A percentile compares a stretch with the other conserved stretches of the same genome.
Conservation (phyloP, 2,113 vertebrate genomes). For the Bambusicola thoracicus region DNA sequence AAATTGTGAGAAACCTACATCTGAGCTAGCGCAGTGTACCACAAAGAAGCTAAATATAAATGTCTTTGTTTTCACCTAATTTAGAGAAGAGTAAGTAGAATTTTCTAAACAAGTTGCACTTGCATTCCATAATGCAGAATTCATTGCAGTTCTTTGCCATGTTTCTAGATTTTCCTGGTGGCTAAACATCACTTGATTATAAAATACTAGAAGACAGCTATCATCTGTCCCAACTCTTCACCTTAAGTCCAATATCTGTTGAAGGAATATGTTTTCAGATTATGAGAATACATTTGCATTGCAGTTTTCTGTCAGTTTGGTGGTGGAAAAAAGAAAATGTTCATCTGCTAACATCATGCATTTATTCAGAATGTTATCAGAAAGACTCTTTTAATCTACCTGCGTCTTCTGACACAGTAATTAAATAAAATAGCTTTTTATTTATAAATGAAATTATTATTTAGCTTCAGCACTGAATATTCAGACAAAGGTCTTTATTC, state of each 20-base stretch:
- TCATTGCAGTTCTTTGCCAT: neutral
- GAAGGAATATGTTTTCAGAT: constrained; percentile 14
- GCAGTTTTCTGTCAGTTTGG: neutral
- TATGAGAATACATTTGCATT: neutral
- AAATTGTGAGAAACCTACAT: neutral
- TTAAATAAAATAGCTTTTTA: constrained; percentile 3
- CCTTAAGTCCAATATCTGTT: neutral
- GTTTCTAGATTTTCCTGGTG: neutral
- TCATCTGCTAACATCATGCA: neutral
- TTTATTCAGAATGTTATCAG: constrained; percentile 7
- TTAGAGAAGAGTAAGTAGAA: neutral
- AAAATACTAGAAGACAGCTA: neutral
- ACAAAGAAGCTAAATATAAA: neutral
- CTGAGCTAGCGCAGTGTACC: neutral
- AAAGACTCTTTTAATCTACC: neutral
- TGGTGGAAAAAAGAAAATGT: neutral
- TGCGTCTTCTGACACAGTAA: neutral
- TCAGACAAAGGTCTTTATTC: neutral
- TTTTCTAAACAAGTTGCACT: neutral
- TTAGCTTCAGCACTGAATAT: neutral
- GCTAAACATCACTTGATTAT: neutral
- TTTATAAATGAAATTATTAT: constrained; percentile 1
- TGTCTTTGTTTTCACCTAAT: neutral
- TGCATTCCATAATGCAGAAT: neutral
- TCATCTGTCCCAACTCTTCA: neutral